Conservation (phyloP, 2,113 vertebrate genomes). For the Bambusicola thoracicus region DNA sequence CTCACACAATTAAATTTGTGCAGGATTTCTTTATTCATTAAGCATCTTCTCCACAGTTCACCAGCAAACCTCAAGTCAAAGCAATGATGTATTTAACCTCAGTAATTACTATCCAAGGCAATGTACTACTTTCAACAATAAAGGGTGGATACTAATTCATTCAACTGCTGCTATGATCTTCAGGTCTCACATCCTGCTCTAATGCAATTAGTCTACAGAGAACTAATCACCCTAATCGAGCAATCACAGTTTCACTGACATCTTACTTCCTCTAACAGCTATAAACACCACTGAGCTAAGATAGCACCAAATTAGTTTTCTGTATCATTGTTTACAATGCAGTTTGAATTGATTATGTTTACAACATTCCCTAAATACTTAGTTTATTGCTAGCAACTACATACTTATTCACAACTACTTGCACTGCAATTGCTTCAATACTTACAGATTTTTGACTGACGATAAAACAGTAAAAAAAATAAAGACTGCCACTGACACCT, state of each 20-base stretch:
- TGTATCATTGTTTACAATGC: constrained; percentile 79
- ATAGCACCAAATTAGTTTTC: constrained; percentile 77
- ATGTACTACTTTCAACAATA: constrained; percentile 60
- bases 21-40: constrained; percentile 44
- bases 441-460: neutral
- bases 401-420: neutral
- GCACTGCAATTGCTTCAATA: constrained; percentile 4
- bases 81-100: constrained; percentile 61
- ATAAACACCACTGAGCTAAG: constrained; percentile 81
- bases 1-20: constrained; percentile 6
- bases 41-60: constrained; percentile 37
- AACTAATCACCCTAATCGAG: constrained; percentile 84
- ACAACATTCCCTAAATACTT: constrained; percentile 65
- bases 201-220: constrained; percentile 82
- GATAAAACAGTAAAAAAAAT: neutral
- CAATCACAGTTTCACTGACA: constrained; percentile 81
- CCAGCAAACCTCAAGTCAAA: constrained; percentile 40
- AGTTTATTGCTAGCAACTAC: constrained; percentile 34
- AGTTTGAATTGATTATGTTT: constrained; percentile 71
- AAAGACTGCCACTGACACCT: neutral
- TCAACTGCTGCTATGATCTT: constrained; percentile 72
- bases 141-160: constrained; percentile 68
- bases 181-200: constrained; percentile 83
- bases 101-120: constrained; percentile 77
- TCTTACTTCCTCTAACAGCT: constrained; percentile 82